A percentile compares a stretch with the other conserved stretches of the same genome.
Conservation (phyloP, 2,113 vertebrate species). For the Lutjanus erythropterus region DNA sequence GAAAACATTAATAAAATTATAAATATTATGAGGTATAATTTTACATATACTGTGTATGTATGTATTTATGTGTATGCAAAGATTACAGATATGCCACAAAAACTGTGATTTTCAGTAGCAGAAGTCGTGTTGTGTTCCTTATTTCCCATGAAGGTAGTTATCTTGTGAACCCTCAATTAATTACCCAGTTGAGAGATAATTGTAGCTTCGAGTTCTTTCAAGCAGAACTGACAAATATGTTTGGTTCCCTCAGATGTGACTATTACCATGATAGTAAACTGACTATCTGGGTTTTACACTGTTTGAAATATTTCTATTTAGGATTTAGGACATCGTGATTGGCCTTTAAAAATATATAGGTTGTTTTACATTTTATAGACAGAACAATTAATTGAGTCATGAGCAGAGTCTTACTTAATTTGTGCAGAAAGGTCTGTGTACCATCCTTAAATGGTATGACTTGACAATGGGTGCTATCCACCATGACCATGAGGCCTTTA, state of each 20-base stretch:
- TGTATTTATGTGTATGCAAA: no score
- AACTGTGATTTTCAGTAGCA: no score
- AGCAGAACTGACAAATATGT: not conserved
- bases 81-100: no score
- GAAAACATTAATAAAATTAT: no score
- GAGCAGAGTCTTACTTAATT: not conserved
- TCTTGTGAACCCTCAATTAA: no score
- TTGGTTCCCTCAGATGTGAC: no score
- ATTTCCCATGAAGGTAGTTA: no score
- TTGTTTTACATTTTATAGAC: not conserved
- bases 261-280: not conserved
- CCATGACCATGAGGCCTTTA: not conserved
- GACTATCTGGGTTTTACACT: not conserved
- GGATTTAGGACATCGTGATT: not conserved
- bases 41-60: no score
- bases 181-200: not conserved
- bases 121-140: no score
- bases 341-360: not conserved
- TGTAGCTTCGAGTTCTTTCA: not conserved
- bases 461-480: not conserved
- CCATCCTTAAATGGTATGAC: no score
- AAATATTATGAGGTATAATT: no score
- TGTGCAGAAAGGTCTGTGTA: not conserved
- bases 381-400: not conserved
- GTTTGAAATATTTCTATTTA: not conserved